Evolutionary conservation across 2,113 vertebrate genomes (phyloP), one percentile per base, ranked within the genome.

Genomic region (Lampris megalopsis): DNA sequence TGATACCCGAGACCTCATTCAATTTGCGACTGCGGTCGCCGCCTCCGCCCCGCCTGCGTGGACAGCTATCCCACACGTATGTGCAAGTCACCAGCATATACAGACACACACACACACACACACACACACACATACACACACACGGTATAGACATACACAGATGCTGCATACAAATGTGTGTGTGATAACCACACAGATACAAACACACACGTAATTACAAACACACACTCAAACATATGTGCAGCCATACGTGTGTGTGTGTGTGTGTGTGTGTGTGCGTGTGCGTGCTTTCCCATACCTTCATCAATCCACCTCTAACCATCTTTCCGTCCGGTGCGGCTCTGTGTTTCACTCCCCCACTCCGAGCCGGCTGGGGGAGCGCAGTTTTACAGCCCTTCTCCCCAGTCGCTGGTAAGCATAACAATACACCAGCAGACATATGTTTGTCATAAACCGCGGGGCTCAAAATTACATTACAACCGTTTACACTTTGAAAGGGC

Each of bases 371-470:
- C 74, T 66, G 24, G 59, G 49, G 68, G n/a, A 48, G 70, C 73
- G 77, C 69, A 68, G 36, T 85, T 87, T 86, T 82, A 86, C 78
- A 64, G 80, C 77, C 77, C 80, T 49, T 59, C 68, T 53, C 68
- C 70, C 65, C 58, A 71, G 79, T 72, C 73, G 35, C 57, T 41
- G 83, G 68, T 50, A 80, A 88, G 49, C 82, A 88, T 70, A 90
- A 90, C 86, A 87, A 86, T 65, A 64, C 82, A 73, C 64, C 63
- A 82, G 82, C 48, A 41, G 86, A 86, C 89, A 87, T 83, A 41
- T 92, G 90, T 88, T 91, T 88, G 81, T 79, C 84, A 88, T 88
- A 88, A 92, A 92, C 61, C 35, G 63, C 57, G 45, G 70, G 67
- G 72, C 75, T 73, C 63, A 52, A 36, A 90, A 70, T 74, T 60